Conservation (phyloP, 2,113 vertebrate species). For the Psophia crepitans region DNA sequence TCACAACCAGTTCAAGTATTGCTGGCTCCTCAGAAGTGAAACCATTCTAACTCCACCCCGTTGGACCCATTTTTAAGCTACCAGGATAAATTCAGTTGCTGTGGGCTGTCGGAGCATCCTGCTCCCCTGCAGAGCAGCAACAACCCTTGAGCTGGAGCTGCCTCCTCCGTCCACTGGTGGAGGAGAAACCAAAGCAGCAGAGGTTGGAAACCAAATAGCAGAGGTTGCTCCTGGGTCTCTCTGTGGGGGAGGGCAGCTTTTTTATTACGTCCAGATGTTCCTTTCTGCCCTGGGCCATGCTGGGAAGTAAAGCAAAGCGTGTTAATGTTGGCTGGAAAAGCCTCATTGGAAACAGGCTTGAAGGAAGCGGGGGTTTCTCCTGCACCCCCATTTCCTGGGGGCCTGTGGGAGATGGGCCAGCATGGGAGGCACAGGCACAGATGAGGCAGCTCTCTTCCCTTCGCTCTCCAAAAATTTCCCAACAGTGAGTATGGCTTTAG, state of each 20-base stretch:
- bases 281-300: not conserved
- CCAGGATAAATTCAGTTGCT: not conserved
- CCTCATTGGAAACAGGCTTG: not conserved
- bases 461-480: not conserved
- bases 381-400: not conserved
- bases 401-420: not conserved
- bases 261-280: constrained; percentile 55
- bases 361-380: not conserved
- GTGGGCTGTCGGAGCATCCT: not conserved
- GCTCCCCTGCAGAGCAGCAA: not conserved
- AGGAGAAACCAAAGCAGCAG: not conserved
- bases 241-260: not conserved
- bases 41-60: not conserved
- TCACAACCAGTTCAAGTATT: not conserved
- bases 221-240: constrained; percentile 14
- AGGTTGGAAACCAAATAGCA: not conserved
- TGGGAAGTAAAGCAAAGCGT: constrained; percentile 30
- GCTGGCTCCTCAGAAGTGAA: not conserved
- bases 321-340: constrained; percentile 43
- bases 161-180: not conserved
- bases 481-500: not conserved
- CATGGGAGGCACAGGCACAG: not conserved
- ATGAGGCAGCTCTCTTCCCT: not conserved
- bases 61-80: not conserved
- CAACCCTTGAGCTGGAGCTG: not conserved